These are phyloP conservation scores for Amiota communis DNA, from an alignment of 2,888 invertebrate genomes.

Conservation along the genomic window DNA sequence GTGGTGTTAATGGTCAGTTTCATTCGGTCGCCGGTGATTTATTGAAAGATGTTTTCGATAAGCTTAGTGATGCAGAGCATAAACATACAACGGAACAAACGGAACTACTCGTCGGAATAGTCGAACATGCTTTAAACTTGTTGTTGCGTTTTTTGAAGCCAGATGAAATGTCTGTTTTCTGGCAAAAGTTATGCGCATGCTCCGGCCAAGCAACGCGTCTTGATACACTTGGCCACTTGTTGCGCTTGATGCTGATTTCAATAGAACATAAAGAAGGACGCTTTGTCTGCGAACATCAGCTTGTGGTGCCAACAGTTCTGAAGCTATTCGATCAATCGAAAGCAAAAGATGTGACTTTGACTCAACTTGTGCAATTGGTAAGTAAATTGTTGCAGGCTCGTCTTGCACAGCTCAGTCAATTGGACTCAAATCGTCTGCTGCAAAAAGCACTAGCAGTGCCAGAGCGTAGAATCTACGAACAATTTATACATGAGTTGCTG, in stretches of 20 bases:
- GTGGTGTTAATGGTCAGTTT: slow-evolving; percentile 87
- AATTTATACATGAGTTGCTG: slow-evolving; percentile 80
- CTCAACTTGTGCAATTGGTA: slow-evolving; percentile 71
- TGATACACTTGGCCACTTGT: slow-evolving; percentile 39
- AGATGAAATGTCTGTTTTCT: slow-evolving; percentile 80
- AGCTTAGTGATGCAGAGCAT: slow-evolving; percentile 73
- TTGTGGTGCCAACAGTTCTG: slow-evolving; percentile 76
- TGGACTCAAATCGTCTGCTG: slow-evolving; percentile 81
- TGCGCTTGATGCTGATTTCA: slow-evolving; percentile 76
- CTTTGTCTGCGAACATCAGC: slow-evolving; percentile 77
- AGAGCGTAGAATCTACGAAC: slow-evolving; percentile 76
- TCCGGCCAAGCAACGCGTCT: slow-evolving; percentile 52
- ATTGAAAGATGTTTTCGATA: slow-evolving; percentile 79
- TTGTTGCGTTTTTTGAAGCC: slow-evolving; percentile 78
- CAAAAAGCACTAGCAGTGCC: slow-evolving; percentile 78
- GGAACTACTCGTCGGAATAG: slow-evolving; percentile 75
- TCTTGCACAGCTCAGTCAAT: slow-evolving; percentile 80
- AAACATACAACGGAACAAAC: slow-evolving; percentile 48
- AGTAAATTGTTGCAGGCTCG: slow-evolving; percentile 77
- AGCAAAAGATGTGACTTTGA: slow-evolving; percentile 31
- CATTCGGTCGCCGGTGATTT: slow-evolving; percentile 87
- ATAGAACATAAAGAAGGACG: slow-evolving; percentile 79
- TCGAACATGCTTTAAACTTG: slow-evolving; percentile 79
- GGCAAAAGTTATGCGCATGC: slow-evolving; percentile 75
- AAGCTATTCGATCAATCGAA: slow-evolving; percentile 51